phyloP scores from a whole-genome alignment of 2,888 invertebrate species.

The Polia nebulosa region DNA sequence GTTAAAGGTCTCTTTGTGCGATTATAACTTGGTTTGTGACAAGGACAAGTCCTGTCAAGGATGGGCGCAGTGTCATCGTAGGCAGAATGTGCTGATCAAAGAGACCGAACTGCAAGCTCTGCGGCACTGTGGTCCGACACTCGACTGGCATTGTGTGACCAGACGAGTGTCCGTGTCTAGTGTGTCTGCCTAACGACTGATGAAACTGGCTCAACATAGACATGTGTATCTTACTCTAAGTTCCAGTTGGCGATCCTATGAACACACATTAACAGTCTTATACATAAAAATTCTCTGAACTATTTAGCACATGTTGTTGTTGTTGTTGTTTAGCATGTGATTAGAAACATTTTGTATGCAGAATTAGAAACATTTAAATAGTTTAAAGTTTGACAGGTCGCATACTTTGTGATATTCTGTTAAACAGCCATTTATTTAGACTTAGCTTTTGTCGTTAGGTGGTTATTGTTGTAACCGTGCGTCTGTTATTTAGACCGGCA shows the following conservation, averaged over 20 bases:
- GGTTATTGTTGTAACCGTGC: not conserved
- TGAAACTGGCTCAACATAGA: slow-evolving; percentile 15
- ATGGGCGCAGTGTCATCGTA: slow-evolving; percentile 10
- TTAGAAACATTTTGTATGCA: not conserved
- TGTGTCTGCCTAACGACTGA: not conserved
- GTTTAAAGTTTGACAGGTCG: too few relatives aligned
- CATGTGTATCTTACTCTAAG: not conserved
- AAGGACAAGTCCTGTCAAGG: slow-evolving; percentile 6
- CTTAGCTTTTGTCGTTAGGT: not conserved
- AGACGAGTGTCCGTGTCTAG: slow-evolving; percentile 5
- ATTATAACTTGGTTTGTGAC: slow-evolving; percentile 38
- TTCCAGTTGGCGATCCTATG: not conserved
- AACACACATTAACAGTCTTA: not conserved
- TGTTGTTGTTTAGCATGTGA: not conserved
- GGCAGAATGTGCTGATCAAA: slow-evolving; percentile 51
- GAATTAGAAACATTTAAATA: too few relatives aligned
- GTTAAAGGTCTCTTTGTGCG: slow-evolving; percentile 14
- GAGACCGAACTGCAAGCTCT: slow-evolving; percentile 34
- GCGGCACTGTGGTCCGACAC: slow-evolving; percentile 16
- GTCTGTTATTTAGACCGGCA: slow-evolving; percentile 3
- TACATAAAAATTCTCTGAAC: not conserved
- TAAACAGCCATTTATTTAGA: too few relatives aligned
- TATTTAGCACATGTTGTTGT: not conserved
- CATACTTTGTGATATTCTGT: too few relatives aligned
- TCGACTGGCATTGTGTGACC: slow-evolving; percentile 27